Base-by-base conservation (phyloP, 2,888 invertebrate species). In the Cerastis leucographa region DNA sequence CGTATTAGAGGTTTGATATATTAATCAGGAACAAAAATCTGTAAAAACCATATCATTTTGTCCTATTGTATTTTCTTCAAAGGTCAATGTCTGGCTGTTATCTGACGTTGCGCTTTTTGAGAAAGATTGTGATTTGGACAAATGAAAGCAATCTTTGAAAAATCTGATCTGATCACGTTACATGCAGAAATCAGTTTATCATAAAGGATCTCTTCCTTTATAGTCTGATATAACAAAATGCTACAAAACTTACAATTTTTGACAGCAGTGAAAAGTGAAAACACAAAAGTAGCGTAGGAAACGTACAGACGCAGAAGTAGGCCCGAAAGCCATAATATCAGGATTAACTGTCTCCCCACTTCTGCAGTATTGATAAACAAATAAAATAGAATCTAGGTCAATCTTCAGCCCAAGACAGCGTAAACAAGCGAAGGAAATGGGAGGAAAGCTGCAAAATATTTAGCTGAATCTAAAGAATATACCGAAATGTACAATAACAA, bases 321-420 rank as follows among this genome's bases (percentile, higher is more conserved):
- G 35, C 25, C 25, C 12, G 42, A 49, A 65, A 49, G 49, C 17
- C 25, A 14, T 42, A 56, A 71, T 54, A 22, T 42, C 22, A 11
- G 72, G 22, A 67, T 62, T 49, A 74, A 71, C 46, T 22, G 29
- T 35, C 56, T 80, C 46, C 25, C 22, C 35, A 35, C 44, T n/a
- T 25, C 29, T 78, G 44, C 22, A 56, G 69, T 61, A 61, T 49
- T 49, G 56, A 65, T 74, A 76, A 71, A 83, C 65, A 79, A 76
- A 67, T 71, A 80, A 79, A 71, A 66, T 29, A 42, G 12, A 46
- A 80, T 72, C 12, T 84, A 76, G 86, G 84, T 80, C 71, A 74
- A 68, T 40, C 70, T 59, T 71, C 25, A 64, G 51, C 67, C 67
- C 42, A 61, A 56, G 40, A 49, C 19, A 25, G 64, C 12, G 61